These are phyloP conservation scores for Cydia splendana DNA, from an alignment of 1,140 invertebrate genomes.

Conservation along the genomic window DNA sequence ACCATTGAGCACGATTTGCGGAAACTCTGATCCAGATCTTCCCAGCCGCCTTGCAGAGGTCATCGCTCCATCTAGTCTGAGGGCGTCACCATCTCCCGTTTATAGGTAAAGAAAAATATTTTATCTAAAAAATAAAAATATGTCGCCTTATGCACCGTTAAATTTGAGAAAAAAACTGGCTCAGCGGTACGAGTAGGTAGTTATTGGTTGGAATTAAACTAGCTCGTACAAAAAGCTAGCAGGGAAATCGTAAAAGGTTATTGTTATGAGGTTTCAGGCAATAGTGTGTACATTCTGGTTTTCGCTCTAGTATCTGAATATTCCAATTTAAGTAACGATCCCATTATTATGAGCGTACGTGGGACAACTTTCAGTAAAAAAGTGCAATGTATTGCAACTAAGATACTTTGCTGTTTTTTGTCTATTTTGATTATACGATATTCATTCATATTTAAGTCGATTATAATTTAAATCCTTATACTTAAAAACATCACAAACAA, in stretches of 20 bases:
- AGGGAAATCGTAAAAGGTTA: constrained; percentile 15
- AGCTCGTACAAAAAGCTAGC: neutral
- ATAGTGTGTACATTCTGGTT: constrained; percentile 20
- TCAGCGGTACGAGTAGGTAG: neutral
- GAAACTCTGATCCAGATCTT: too few relatives aligned
- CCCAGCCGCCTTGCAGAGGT: too few relatives aligned
- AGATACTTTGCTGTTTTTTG: too few relatives aligned
- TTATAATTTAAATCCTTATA: too few relatives aligned
- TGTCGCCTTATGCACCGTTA: too few relatives aligned
- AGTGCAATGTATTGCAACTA: neutral
- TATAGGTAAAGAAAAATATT: too few relatives aligned
- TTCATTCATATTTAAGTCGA: too few relatives aligned
- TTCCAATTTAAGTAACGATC: constrained; percentile 20
- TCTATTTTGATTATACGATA: neutral
- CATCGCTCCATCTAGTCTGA: too few relatives aligned
- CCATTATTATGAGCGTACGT: constrained; percentile 17
- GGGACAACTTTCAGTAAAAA: neutral
- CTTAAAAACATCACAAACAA: too few relatives aligned
- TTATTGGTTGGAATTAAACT: constrained; percentile 29
- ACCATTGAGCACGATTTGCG: too few relatives aligned
- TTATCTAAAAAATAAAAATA: too few relatives aligned
- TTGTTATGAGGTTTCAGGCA: constrained; percentile 10
- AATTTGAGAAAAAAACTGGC: neutral
- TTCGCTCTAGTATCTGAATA: constrained; percentile 12
- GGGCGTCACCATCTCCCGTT: too few relatives aligned